Conservation (phyloP, 2,888 invertebrate species). For the Drosophila affinis region DNA sequence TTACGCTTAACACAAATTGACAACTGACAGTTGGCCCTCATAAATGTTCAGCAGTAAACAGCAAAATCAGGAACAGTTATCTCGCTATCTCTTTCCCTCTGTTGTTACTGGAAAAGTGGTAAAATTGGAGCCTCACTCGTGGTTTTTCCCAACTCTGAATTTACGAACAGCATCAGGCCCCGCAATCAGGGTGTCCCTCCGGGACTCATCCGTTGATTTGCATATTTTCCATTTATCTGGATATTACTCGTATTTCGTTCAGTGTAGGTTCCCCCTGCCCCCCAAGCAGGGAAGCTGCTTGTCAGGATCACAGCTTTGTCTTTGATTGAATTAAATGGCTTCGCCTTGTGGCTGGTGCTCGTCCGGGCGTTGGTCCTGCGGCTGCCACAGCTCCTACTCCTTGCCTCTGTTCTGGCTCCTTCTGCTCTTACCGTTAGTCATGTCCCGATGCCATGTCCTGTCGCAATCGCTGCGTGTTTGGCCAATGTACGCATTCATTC, state of each 20-base stretch:
- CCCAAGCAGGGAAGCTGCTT: neutral
- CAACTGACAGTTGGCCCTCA: constrained; percentile 70
- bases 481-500: constrained; percentile 60
- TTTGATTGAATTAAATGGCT: constrained; percentile 76
- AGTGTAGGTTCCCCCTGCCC: too few species aligned
- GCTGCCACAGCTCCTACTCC: constrained; percentile 7
- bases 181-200: too few species aligned
- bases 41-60: constrained; percentile 50
- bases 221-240: neutral
- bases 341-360: constrained; percentile 33
- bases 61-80: constrained; percentile 5
- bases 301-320: constrained; percentile 55
- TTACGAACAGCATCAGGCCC: too few species aligned
- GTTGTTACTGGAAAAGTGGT: neutral
- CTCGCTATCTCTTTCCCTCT: constrained; percentile 4
- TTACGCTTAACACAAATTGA: constrained; percentile 70
- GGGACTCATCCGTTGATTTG: neutral
- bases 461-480: constrained; percentile 40
- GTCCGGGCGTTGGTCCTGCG: constrained; percentile 25
- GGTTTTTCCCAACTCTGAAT: too few species aligned
- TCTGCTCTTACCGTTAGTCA: constrained; percentile 24
- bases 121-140: neutral
- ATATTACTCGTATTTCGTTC: neutral
- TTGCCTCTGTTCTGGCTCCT: constrained; percentile 18
- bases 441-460: constrained; percentile 47